Evolutionary conservation across 92 coral and sea anemone genomes (phyloP).

Genomic region (Parazoanthus swiftii): DNA sequence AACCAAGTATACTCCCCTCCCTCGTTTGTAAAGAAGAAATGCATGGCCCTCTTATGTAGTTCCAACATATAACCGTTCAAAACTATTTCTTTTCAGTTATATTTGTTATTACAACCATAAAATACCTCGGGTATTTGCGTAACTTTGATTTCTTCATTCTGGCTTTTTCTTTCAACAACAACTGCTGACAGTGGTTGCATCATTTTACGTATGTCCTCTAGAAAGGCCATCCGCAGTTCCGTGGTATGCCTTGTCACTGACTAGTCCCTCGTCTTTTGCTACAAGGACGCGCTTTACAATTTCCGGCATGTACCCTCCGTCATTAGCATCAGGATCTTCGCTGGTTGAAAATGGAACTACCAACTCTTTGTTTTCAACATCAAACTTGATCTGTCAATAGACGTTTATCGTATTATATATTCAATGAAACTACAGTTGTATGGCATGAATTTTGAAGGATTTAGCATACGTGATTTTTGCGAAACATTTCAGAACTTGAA

Average conservation of each 20-base stretch:
- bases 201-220: constrained; percentile 10
- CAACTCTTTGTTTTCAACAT: constrained; percentile 35
- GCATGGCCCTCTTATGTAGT: no score
- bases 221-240: constrained; percentile 46
- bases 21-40: no score
- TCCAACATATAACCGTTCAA: not conserved
- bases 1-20: no score
- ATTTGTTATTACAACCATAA: not conserved
- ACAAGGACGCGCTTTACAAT: constrained; percentile 36
- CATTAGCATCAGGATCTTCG: not conserved
- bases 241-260: constrained; percentile 51
- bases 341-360: constrained; percentile 21
- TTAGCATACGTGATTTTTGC: not conserved
- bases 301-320: constrained; percentile 22
- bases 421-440: not conserved
- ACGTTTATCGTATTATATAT: not conserved
- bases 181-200: constrained; percentile 43
- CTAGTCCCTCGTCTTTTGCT: constrained; percentile 47
- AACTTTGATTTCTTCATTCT: constrained; percentile 26
- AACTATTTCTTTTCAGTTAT: not conserved
- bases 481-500: not conserved
- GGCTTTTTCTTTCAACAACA: constrained; percentile 13
- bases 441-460: not conserved
- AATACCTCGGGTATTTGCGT: constrained; percentile 37
- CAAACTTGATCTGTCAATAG: constrained; percentile 29